Evolutionary conservation across 2,888 invertebrate species (phyloP), one percentile per base, ranked within the genome.

Genomic region (Geotrupes spiniger): DNA sequence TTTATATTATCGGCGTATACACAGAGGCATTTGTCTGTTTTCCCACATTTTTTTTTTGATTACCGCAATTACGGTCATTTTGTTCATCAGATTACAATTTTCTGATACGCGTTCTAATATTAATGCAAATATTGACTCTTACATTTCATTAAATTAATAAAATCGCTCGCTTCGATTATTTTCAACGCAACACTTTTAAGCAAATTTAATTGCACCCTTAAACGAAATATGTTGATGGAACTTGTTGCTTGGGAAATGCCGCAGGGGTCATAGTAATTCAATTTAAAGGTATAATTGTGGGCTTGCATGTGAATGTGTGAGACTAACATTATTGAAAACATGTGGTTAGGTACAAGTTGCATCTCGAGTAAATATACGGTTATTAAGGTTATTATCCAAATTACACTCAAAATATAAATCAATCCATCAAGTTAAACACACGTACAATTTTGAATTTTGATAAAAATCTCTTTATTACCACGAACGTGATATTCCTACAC

Each of bases 251-350:
- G 14, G 11, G 26, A 25, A 40, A 15, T 33, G 33, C 40, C 40
- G 40, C 11, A 40, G 47, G 52, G 51, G 46, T 21, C 55, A 64
- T 63, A 63, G 63, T 63, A 64, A 65, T 65, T 64, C 61, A 64
- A 63, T 65, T 64, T 63, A 56, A 58, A 63, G 56, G 55, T 54
- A 54, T 64, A 63, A 65, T 65, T 60, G 59, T 61, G 46, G 61
- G 61, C 57, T 65, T 60, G 64, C 65, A 64, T 64, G 63, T 60
- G 52, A 44, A 51, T 49, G 49, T 57, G 57, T 57, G 57, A 56
- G 59, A 57, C 46, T 50, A 45, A 31, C 33, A 36, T 56, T 54
- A 53, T 54, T 54, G 54, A 49, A 52, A 59, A 59, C 59, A 59
- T 56, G 51, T 59, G 59, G 48, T 33, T 52, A 38, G 27, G 16